Conservation (phyloP, 2,888 invertebrate species). For the Rhimphoctona megacephalus region DNA sequence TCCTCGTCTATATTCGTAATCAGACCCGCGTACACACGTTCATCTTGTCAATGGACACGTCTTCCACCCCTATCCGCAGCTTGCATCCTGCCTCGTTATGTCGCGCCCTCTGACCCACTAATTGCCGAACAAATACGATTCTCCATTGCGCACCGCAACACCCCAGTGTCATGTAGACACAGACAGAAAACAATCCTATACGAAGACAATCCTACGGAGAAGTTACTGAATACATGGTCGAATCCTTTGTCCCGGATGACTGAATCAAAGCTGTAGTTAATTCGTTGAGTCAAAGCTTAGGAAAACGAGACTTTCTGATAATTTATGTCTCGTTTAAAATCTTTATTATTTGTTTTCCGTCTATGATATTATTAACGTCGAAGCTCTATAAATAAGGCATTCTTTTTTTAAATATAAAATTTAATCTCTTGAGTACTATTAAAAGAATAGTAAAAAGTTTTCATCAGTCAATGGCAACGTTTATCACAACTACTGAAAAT, state of each 20-base stretch:
- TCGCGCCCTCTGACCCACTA: slow-evolving; percentile 73
- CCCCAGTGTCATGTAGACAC: slow-evolving; percentile 27
- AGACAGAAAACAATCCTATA: slow-evolving; percentile 27
- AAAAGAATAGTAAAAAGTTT: neutral
- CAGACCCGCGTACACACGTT: slow-evolving; percentile 7
- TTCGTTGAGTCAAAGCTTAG: neutral
- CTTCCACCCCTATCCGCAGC: slow-evolving; percentile 20
- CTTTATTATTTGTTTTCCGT: neutral
- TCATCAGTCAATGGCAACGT: neutral
- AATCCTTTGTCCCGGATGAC: slow-evolving; percentile 8
- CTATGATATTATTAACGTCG: neutral
- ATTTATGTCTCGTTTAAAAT: neutral
- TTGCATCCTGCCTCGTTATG: slow-evolving; percentile 24
- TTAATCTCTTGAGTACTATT: too few species aligned
- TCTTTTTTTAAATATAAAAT: neutral
- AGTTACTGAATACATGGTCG: neutral
- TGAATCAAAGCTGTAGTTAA: slow-evolving; percentile 1
- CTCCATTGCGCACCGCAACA: neutral
- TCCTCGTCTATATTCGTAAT: slow-evolving; percentile 38
- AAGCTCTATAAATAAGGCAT: neutral
- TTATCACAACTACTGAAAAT: neutral
- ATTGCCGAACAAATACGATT: slow-evolving; percentile 77
- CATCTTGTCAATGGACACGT: slow-evolving; percentile 52
- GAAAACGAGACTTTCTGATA: neutral
- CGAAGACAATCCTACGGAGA: neutral